Evolutionary conservation across 2,888 invertebrate genomes (phyloP).

Genomic region (Hydropsyche betteni): DNA sequence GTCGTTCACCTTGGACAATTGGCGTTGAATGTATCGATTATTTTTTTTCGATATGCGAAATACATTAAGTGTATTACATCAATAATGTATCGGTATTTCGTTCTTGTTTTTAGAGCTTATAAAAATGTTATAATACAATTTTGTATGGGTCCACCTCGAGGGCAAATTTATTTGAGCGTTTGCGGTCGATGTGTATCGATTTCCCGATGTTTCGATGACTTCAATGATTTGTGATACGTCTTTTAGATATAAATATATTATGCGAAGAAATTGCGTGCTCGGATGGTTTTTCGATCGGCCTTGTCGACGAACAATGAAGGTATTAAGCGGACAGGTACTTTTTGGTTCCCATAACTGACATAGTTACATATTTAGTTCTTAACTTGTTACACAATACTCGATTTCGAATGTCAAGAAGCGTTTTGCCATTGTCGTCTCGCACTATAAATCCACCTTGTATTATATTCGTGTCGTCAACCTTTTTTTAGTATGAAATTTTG

Average conservation of each 20-base stretch:
- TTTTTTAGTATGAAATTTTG: neutral
- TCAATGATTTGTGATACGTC: neutral
- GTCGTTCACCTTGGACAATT: slow-evolving; percentile 23
- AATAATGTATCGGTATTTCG: neutral
- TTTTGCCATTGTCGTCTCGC: slow-evolving; percentile 32
- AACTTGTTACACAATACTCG: slow-evolving; percentile 36
- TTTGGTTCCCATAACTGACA: slow-evolving; percentile 34
- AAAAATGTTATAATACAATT: neutral
- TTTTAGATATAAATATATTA: neutral
- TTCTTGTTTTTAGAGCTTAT: too few relatives aligned
- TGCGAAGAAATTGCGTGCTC: neutral
- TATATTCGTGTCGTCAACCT: neutral
- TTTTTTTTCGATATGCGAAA: slow-evolving; percentile 11
- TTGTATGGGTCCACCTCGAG: neutral
- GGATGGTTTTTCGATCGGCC: slow-evolving; percentile 14
- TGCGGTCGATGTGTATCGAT: too few relatives aligned
- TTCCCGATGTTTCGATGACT: neutral
- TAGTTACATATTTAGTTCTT: slow-evolving; percentile 36
- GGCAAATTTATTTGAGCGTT: neutral
- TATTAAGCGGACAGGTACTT: neutral
- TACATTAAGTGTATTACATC: neutral
- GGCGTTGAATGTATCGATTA: slow-evolving; percentile 13
- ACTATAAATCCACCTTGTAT: neutral
- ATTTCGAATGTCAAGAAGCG: slow-evolving; percentile 35
- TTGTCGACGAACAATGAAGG: slow-evolving; percentile 22